These are phyloP conservation scores for Rutilus rutilus DNA, from an alignment of 2,113 vertebrate species.

Conservation along the genomic window DNA sequence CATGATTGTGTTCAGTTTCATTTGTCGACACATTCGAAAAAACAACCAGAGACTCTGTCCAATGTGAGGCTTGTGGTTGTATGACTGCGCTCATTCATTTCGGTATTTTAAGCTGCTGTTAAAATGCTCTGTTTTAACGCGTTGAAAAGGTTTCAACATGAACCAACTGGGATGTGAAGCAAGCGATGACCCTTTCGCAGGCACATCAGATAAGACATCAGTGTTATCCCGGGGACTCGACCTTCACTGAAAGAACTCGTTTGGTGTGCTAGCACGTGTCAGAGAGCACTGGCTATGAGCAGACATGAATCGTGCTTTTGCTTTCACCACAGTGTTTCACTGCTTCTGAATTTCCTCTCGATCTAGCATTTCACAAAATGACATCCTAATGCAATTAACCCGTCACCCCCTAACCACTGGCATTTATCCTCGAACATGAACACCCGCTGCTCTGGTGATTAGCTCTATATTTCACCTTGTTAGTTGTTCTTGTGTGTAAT, in stretches of 20 bases:
- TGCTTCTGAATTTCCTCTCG: conserved; percentile 16
- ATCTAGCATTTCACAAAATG: conserved; percentile 55
- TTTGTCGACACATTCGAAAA: not conserved
- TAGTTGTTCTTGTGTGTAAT: conserved; percentile 5
- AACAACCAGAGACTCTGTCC: not conserved
- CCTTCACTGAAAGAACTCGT: conserved; percentile 26
- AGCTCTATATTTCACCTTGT: conserved; percentile 26
- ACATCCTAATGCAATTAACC: conserved; percentile 58
- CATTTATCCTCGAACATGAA: conserved; percentile 25
- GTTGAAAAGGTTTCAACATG: conserved; percentile 7
- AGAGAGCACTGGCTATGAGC: not conserved
- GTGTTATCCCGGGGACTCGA: conserved; percentile 38
- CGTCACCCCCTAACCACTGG: conserved; percentile 32
- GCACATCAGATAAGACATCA: conserved; percentile 43
- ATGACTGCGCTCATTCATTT: not conserved
- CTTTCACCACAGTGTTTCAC: conserved; percentile 23
- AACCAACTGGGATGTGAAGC: conserved; percentile 8
- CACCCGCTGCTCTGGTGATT: conserved; percentile 26
- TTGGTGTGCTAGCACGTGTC: conserved; percentile 30
- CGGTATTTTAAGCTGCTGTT: conserved; percentile 12
- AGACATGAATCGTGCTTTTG: conserved; percentile 1
- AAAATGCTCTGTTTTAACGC: conserved; percentile 12
- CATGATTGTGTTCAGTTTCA: not conserved
- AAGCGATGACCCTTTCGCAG: conserved; percentile 30
- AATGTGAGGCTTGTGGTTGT: not conserved